Evolutionary conservation across 2,888 invertebrate genomes (phyloP), one percentile per base, ranked within the genome.

Genomic region (Carabus problematicus): DNA sequence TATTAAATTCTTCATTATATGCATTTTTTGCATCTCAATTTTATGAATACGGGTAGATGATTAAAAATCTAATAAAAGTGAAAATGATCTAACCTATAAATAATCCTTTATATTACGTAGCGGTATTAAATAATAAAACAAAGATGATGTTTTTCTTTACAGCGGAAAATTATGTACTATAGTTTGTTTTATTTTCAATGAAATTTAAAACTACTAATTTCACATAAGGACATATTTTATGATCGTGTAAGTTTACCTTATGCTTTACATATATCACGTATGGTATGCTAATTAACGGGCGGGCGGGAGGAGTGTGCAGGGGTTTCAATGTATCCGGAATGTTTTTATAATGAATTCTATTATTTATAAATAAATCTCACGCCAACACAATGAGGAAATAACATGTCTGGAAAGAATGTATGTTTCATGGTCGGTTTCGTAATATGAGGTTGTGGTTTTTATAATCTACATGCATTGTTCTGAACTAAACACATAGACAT

Each of bases 301-400:
- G 3, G 45, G 11, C 14, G 11, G 42, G 29, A 29, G 29, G 3
- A 6, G 29, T 29, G 29, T 2, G 29, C 3, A 6, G 29, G 29
- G 29, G 29, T 3, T 45, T 3, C 29, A 45, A 11, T 43, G 45
- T 61, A 45, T 45, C 47, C 11, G 45, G 12, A 29, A 58, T 12
- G 62, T 62, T 47, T 62, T 62, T 62, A 49, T 62, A 49, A 62
- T 62, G 62, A 62, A 39, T 3, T 6, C 3, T 39, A 11, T 19
- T 62, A 62, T 62, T 62, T 62, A 62, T 62, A 61, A 61, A 61
- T 19, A 29, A 18, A 12, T 61, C 61, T 45, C 61, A 61, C 61
- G 61, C 61, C 43, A 45, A 12, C 3, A 45, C 61, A 61, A 61
- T 61, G 45, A 61, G 61, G 61, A 61, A 61, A 61, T 61, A 61